A percentile compares a stretch with the other conserved stretches of the same genome.
Conservation (phyloP, 2,888 invertebrate genomes). For the Orgyia antiqua region DNA sequence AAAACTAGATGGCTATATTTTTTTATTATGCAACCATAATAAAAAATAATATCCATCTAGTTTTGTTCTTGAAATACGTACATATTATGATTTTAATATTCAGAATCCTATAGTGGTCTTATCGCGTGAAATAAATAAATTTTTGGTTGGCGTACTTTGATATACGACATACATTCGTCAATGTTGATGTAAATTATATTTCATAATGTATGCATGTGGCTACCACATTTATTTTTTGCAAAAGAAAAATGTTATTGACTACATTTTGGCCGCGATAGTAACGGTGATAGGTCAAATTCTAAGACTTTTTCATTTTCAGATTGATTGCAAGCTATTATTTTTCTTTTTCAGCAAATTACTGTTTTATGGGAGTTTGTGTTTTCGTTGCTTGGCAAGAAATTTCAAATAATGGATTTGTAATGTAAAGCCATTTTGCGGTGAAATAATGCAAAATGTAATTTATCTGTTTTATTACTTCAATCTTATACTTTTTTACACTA, state of each 20-base stretch:
- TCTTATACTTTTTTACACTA: too few relatives aligned
- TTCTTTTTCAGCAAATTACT: conserved; percentile 23
- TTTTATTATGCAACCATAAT: too few relatives aligned
- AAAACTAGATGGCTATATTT: too few relatives aligned
- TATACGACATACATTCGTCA: conserved; percentile 63
- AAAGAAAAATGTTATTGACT: conserved; percentile 46
- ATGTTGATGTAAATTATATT: conserved; percentile 40
- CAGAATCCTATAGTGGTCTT: too few relatives aligned
- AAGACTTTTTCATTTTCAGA: conserved; percentile 31
- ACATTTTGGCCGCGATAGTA: conserved; percentile 34
- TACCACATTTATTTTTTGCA: conserved; percentile 35
- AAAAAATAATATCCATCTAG: too few relatives aligned
- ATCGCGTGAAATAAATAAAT: conserved; percentile 42
- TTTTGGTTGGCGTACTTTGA: conserved; percentile 46
- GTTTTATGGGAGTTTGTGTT: conserved; percentile 6
- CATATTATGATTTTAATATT: too few relatives aligned
- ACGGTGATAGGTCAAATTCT: conserved; percentile 43
- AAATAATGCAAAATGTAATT: too few relatives aligned
- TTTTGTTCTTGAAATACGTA: too few relatives aligned
- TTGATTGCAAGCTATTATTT: conserved; percentile 20
- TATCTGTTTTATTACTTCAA: too few relatives aligned
- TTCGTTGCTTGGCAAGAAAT: not conserved
- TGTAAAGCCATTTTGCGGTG: not conserved
- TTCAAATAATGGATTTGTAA: not conserved
- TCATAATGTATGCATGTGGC: conserved; percentile 51